phyloP scores from a whole-genome alignment of 2,888 invertebrate genomes.

The Pilophorus perplexus region DNA sequence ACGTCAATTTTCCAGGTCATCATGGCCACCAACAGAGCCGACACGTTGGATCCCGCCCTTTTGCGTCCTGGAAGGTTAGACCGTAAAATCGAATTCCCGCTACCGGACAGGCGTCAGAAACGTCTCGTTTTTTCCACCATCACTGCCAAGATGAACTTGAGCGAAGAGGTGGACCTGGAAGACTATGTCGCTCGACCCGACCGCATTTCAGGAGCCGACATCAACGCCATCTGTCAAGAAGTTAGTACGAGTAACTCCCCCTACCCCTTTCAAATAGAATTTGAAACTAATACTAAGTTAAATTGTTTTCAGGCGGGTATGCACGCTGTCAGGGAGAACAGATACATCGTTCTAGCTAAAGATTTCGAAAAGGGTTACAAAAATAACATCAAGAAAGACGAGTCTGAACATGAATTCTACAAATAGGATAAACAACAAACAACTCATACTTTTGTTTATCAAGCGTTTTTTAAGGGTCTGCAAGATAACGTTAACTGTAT shows the following conservation, averaged over 20 bases:
- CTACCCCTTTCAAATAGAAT: background rate
- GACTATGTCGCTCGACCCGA: constrained; percentile 99
- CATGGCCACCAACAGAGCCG: constrained; percentile 69
- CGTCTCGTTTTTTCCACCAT: constrained; percentile 97
- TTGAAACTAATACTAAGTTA: background rate
- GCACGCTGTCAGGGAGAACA: constrained; percentile 99
- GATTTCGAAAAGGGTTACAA: constrained; percentile 99
- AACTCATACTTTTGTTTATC: background rate
- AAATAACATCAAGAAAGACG: constrained; percentile 98
- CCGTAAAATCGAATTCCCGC: constrained; percentile 97
- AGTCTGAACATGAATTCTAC: constrained; percentile 99
- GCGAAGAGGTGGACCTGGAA: constrained; percentile 97
- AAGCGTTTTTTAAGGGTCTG: too few relatives aligned
- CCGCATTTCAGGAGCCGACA: constrained; percentile 98
- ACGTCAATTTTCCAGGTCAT: constrained; percentile 52
- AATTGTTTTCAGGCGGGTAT: constrained; percentile 75
- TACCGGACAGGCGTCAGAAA: constrained; percentile 91
- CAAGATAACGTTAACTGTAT: too few relatives aligned
- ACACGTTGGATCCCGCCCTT: constrained; percentile 97
- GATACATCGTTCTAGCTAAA: constrained; percentile 97
- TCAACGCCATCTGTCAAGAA: constrained; percentile 99
- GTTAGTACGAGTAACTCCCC: constrained; percentile 50
- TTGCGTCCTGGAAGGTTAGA: constrained; percentile 93
- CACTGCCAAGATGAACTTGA: constrained; percentile 93
- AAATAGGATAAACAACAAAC: constrained; percentile 67